A percentile compares a stretch with the other conserved stretches of the same genome.
Evolutionary conservation across 2,888 invertebrate species (phyloP).

Genomic region (Cerastis leucographa): DNA sequence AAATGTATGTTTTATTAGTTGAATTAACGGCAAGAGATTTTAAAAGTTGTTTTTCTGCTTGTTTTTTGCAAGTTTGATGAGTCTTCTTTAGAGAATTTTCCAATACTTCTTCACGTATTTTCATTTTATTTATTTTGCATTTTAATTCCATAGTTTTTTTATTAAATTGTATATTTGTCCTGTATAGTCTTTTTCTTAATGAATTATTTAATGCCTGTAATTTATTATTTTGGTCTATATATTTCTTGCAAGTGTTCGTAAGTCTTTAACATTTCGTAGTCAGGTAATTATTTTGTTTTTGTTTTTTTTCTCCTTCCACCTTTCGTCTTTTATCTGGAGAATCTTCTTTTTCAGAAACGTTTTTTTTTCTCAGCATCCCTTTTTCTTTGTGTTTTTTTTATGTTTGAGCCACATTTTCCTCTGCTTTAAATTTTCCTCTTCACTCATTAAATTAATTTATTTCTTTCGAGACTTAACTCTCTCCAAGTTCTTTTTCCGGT

Average conservation of each 20-base stretch:
- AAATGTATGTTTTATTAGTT: conserved; percentile 16
- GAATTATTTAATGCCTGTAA: background rate
- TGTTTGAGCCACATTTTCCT: conserved; percentile 30
- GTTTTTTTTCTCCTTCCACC: conserved; percentile 3
- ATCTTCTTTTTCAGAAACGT: background rate
- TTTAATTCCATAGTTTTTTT: conserved; percentile 29
- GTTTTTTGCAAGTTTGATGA: conserved; percentile 17
- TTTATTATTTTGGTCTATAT: conserved; percentile 3
- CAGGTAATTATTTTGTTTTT: conserved; percentile 10
- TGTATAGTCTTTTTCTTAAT: conserved; percentile 1
- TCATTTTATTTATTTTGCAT: conserved; percentile 30
- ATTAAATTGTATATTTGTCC: conserved; percentile 12
- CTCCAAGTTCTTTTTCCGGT: conserved; percentile 20
- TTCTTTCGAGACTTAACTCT: conserved; percentile 1
- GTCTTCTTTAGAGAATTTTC: conserved; percentile 26
- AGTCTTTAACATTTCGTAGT: conserved; percentile 35
- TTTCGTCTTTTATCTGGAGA: conserved; percentile 2
- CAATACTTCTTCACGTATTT: conserved; percentile 31
- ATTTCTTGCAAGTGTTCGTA: conserved; percentile 17
- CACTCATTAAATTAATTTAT: conserved; percentile 29
- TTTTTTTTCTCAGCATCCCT: background rate
- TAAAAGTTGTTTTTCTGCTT: conserved; percentile 25
- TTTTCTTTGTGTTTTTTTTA: conserved; percentile 6
- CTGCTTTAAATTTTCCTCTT: conserved; percentile 38
- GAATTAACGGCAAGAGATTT: conserved; percentile 15